Base-by-base conservation (phyloP, 2,113 vertebrate genomes). In the Zosterops borbonicus region DNA sequence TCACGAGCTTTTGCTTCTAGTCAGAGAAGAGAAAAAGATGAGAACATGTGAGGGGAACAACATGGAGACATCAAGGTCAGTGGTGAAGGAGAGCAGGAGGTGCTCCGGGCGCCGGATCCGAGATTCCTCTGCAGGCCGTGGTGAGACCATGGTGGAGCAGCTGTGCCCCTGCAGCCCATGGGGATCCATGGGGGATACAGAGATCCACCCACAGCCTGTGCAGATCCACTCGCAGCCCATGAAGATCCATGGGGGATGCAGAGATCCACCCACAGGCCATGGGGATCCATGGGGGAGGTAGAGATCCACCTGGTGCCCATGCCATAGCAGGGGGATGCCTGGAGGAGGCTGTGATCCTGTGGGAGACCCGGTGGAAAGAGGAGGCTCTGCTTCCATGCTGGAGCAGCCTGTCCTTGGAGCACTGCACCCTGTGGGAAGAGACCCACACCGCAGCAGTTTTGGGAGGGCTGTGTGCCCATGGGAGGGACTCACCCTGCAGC, bases 71-170 rank as follows among this genome's bases (percentile, higher is more conserved):
- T 17, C 22, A 41, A 16, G 10, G 46, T 50, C 35, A 60, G 21
- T 11, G 46, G 3, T 21, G 35, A 33, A 50, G 29, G 35, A 77
- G 28, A 5, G 5, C 4, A 50, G 46, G 46, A 62, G 35, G 5
- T 39, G 28, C 22, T 50, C 16, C 58, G 49, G 22, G 35, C 1
- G 0, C n/a, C 1, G 0, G 44, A 39, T 28, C 44, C 0, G 3
- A 47, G 6, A 47, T 24, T 47, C 20, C 20, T 31, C 55, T 37
- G 42, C 27, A 59, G 42, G n/a, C 11, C 0, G 0, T 23, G 55
- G 25, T 46, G 14, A 47, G 33, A 37, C n/a, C 42, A 4, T 11
- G n/a, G 56, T 25, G 56, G 15, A 0, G 21, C 21, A 60, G 73
- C 42, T 75, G 27, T 14, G n/a, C 9, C 12, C 9, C 44, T 60